Conservation (phyloP, 2,797 vertebrate species). For the Anguilla obscura region DNA sequence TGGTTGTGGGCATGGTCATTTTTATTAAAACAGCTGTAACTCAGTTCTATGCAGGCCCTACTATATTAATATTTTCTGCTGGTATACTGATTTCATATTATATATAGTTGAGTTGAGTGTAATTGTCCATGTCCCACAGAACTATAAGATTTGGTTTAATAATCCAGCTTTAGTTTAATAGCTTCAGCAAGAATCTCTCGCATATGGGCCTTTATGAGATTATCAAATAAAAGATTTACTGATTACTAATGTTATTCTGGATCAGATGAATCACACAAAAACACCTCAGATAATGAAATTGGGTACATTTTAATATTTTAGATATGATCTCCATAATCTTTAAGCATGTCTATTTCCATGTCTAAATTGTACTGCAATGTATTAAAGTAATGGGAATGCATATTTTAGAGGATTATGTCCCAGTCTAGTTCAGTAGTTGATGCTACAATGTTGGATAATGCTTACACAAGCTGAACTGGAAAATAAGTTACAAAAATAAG, state of each 20-base stretch:
- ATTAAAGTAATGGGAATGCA: slow-evolving; percentile 63
- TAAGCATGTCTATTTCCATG: slow-evolving; percentile 42
- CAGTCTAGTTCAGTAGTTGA: slow-evolving; percentile 17
- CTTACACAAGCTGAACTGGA: neutral
- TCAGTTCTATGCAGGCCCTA: neutral
- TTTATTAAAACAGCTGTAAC: no score
- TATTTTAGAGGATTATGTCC: neutral
- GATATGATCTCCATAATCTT: slow-evolving; percentile 50
- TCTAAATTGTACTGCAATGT: slow-evolving; percentile 15
- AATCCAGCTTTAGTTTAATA: slow-evolving; percentile 13
- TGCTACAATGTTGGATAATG: neutral
- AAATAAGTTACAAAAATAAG: neutral
- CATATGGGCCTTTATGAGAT: slow-evolving; percentile 64
- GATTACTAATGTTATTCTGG: slow-evolving; percentile 50
- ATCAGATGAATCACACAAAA: slow-evolving; percentile 48
- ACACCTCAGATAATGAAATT: slow-evolving; percentile 59
- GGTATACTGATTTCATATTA: neutral
- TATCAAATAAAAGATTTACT: slow-evolving; percentile 53
- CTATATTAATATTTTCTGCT: neutral
- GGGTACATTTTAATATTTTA: slow-evolving; percentile 61
- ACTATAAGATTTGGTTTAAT: slow-evolving; percentile 35
- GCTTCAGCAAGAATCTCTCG: slow-evolving; percentile 37
- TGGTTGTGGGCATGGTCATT: no score
- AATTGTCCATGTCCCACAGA: neutral
- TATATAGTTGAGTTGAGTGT: neutral